phyloP scores from a whole-genome alignment of 2,113 vertebrate species.

The Thalassarche chlororhynchos region DNA sequence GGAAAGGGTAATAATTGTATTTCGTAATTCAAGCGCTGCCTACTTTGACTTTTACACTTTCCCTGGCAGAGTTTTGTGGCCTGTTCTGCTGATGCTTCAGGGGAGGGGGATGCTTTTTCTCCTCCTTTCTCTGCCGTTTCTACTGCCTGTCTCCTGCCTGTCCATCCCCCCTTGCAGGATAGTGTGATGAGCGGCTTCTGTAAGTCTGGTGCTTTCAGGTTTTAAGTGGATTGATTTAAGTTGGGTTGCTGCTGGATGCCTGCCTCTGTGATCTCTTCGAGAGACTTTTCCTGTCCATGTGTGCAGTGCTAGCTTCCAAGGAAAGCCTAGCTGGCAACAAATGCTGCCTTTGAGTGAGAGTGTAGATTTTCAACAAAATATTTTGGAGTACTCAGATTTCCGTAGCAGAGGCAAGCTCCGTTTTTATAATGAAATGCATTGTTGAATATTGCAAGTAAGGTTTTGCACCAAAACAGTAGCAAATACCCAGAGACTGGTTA shows the following conservation, averaged over 20 bases:
- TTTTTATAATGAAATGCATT: background rate
- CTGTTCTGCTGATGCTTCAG: background rate
- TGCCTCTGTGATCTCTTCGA: background rate
- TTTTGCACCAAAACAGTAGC: background rate
- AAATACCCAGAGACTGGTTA: no score
- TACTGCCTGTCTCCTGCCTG: background rate
- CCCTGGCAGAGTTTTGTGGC: background rate
- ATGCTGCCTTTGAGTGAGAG: background rate
- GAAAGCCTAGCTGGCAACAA: background rate
- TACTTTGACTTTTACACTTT: fast-evolving
- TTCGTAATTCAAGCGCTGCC: background rate
- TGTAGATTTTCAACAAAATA: background rate
- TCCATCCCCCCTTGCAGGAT: fast-evolving
- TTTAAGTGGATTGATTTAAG: background rate
- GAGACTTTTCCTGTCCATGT: background rate
- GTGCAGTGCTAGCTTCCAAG: background rate
- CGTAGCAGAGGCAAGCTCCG: background rate
- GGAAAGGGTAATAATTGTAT: background rate
- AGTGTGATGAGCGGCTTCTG: background rate
- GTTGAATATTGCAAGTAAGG: background rate
- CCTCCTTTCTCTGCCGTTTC: background rate
- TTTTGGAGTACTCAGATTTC: background rate
- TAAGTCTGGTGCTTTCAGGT: background rate
- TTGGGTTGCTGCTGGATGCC: background rate
- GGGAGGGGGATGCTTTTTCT: background rate